Evolutionary conservation across 2,888 invertebrate genomes (phyloP).

Genomic region (Caenorhabditis zanzibari): DNA sequence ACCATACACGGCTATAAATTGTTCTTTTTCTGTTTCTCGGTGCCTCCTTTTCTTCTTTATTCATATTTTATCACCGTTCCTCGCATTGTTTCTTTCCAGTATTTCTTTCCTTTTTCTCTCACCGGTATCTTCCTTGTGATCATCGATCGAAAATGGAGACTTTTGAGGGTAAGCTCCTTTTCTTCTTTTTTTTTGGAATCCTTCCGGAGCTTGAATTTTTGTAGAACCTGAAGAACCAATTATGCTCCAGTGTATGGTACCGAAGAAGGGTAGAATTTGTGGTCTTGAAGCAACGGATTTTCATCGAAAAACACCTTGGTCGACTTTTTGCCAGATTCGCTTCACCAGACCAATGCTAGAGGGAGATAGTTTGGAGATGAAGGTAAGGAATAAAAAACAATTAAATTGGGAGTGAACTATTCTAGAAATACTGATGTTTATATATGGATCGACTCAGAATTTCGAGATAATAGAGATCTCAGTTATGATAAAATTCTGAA

Average conservation of each 20-base stretch:
- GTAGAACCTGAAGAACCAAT: slow-evolving; percentile 10
- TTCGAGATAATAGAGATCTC: no score
- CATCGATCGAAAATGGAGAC: slow-evolving; percentile 17
- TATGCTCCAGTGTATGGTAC: slow-evolving; percentile 23
- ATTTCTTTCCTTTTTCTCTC: neutral
- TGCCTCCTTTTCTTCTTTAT: neutral
- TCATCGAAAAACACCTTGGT: neutral
- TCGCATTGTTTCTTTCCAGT: slow-evolving; percentile 7
- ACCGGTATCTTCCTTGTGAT: neutral
- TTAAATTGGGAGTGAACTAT: neutral
- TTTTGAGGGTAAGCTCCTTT: neutral
- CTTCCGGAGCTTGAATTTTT: neutral
- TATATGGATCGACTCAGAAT: no score
- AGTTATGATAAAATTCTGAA: no score
- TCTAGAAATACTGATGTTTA: no score
- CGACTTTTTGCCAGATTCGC: slow-evolving; percentile 29
- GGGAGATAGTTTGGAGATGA: slow-evolving; percentile 30
- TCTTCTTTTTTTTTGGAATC: neutral
- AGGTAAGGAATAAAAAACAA: neutral
- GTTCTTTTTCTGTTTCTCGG: neutral
- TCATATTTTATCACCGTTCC: slow-evolving; percentile 26
- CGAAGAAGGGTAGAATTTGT: neutral
- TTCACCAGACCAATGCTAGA: slow-evolving; percentile 28
- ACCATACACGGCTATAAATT: neutral
- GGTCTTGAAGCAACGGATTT: slow-evolving; percentile 18